A percentile compares a stretch with the other conserved stretches of the same genome.
Evolutionary conservation across 1,140 invertebrate genomes (phyloP).

Genomic region (Luehdorfia chinensis): DNA sequence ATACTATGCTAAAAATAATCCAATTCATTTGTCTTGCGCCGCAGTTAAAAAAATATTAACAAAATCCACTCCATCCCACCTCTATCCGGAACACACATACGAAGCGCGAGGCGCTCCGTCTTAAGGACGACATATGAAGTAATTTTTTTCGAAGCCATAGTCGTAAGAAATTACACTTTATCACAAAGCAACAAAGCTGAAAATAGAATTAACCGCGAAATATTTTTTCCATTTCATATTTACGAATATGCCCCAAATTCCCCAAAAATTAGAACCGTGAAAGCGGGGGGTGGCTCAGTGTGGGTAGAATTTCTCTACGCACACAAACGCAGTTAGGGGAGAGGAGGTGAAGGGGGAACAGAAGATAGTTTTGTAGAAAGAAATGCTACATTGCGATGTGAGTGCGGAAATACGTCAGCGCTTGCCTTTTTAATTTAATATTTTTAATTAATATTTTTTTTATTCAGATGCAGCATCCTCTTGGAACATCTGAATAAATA

Average conservation of each 20-base stretch:
- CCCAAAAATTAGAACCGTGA: slow-evolving; percentile 77
- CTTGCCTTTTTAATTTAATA: slow-evolving; percentile 27
- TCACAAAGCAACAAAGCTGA: slow-evolving; percentile 26
- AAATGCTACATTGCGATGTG: slow-evolving; percentile 34
- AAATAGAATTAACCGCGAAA: slow-evolving; percentile 50
- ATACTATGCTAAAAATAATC: too few species aligned
- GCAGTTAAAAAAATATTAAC: too few species aligned
- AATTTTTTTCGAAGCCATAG: slow-evolving; percentile 68
- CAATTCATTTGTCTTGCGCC: too few species aligned
- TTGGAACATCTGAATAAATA: too few species aligned
- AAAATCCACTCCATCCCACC: slow-evolving; percentile 33
- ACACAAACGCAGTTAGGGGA: slow-evolving; percentile 31
- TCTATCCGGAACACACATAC: slow-evolving; percentile 68
- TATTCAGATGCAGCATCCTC: too few species aligned
- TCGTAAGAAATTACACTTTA: slow-evolving; percentile 42
- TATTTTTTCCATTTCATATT: slow-evolving; percentile 78
- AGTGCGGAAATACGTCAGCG: slow-evolving; percentile 35
- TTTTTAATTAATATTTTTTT: too few species aligned
- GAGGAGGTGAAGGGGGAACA: slow-evolving; percentile 34
- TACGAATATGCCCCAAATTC: slow-evolving; percentile 77
- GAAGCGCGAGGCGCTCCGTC: slow-evolving; percentile 71
- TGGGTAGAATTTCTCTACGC: slow-evolving; percentile 50
- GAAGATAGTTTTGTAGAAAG: slow-evolving; percentile 71
- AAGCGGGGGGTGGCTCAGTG: slow-evolving; percentile 44
- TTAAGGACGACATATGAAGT: slow-evolving; percentile 78